Conservation (phyloP, 2,797 vertebrate species). For the Characodon lateralis region DNA sequence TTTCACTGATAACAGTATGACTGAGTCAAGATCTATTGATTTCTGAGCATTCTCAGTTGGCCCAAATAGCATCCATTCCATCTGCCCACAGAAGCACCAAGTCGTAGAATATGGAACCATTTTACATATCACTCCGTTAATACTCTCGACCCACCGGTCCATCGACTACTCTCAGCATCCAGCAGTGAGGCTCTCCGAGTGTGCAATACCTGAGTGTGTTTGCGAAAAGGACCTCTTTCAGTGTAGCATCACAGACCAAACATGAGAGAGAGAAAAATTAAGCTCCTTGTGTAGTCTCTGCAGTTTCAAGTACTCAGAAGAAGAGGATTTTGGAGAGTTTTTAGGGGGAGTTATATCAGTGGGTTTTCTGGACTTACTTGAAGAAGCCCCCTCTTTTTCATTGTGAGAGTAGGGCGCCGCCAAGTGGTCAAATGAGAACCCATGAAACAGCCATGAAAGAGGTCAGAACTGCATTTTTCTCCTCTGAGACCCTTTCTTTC, state of each 20-base stretch:
- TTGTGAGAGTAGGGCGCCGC: constrained; percentile 80
- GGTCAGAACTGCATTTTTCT: constrained; percentile 23
- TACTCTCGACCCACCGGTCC: constrained; percentile 9
- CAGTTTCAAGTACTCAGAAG: constrained; percentile 54
- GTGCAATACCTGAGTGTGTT: constrained; percentile 64
- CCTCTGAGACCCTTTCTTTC: constrained; percentile 5
- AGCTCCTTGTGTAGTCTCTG: constrained; percentile 61
- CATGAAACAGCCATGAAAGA: constrained; percentile 67
- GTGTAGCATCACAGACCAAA: constrained; percentile 61
- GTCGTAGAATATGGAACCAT: constrained; percentile 29
- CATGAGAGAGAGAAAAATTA: not conserved
- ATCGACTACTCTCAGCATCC: constrained; percentile 36
- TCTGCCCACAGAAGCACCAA: constrained; percentile 36
- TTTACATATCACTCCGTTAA: constrained; percentile 29
- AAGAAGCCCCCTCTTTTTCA: constrained; percentile 72
- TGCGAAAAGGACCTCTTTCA: constrained; percentile 65
- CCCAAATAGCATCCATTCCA: constrained; percentile 62
- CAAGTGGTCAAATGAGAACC: constrained; percentile 71
- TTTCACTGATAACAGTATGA: constrained; percentile 17
- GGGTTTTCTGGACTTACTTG: constrained; percentile 65
- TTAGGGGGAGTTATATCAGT: constrained; percentile 55
- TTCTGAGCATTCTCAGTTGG: constrained; percentile 43
- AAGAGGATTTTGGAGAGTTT: constrained; percentile 52
- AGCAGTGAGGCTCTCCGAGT: constrained; percentile 56
- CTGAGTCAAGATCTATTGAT: constrained; percentile 36